A percentile compares a stretch with the other conserved stretches of the same genome.
These are phyloP conservation scores for Tipula confusa DNA, from an alignment of 2,888 invertebrate species.

Conservation along the genomic window DNA sequence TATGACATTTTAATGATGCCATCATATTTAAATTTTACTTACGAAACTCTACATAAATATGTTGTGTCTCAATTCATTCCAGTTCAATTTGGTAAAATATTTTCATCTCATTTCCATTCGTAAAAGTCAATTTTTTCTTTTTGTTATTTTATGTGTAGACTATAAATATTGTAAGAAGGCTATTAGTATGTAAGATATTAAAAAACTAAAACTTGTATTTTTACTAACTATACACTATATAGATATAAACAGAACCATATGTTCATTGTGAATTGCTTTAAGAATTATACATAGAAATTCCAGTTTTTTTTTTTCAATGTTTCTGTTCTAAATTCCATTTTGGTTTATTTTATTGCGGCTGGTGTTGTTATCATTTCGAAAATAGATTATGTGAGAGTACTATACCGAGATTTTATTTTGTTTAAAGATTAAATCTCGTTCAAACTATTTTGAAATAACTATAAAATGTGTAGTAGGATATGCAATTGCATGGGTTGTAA, in stretches of 20 bases:
- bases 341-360: neutral
- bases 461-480: neutral
- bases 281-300: neutral
- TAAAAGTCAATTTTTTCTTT: neutral
- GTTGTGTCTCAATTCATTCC: neutral
- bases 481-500: conserved; percentile 3
- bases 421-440: neutral
- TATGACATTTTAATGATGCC: neutral
- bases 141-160: neutral
- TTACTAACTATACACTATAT: neutral
- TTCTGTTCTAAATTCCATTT: neutral
- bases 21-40: neutral
- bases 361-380: neutral
- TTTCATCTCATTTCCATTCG: neutral
- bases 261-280: neutral
- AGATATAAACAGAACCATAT: neutral
- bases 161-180: neutral
- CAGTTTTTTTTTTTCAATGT: neutral
- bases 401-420: neutral
- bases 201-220: neutral
- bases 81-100: neutral
- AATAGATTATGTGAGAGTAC: neutral
- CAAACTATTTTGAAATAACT: neutral
- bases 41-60: no score
- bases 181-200: neutral